A percentile compares a stretch with the other conserved stretches of the same genome.
Conservation (phyloP, 2,888 invertebrate species). For the Ormyrus labotus region DNA sequence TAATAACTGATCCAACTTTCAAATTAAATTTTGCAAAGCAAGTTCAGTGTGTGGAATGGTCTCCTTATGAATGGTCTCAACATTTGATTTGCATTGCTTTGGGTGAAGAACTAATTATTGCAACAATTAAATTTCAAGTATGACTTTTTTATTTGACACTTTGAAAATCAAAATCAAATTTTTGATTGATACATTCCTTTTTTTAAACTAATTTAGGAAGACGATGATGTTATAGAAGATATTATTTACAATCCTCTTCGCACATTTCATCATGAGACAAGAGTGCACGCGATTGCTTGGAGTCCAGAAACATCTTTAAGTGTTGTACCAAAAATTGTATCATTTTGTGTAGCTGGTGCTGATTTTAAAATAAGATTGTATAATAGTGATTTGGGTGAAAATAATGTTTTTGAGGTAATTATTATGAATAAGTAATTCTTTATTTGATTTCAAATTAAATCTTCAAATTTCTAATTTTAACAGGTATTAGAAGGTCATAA, state of each 20-base stretch:
- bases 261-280: conserved; percentile 78
- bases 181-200: conserved; percentile 31
- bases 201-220: conserved; percentile 74
- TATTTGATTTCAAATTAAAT: background rate
- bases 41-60: conserved; percentile 79
- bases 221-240: conserved; percentile 76
- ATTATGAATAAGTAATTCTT: conserved; percentile 15
- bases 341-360: conserved; percentile 78
- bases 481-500: conserved; percentile 81
- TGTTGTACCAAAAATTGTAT: conserved; percentile 78
- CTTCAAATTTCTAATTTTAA: conserved; percentile 38
- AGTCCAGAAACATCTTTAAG: conserved; percentile 81
- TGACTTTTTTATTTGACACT: conserved; percentile 15
- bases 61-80: conserved; percentile 82
- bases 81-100: conserved; percentile 81
- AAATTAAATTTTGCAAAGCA: conserved; percentile 77
- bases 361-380: conserved; percentile 79
- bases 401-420: conserved; percentile 76
- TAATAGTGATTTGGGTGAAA: conserved; percentile 78
- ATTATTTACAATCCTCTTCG: conserved; percentile 78
- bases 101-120: conserved; percentile 78
- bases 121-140: conserved; percentile 79
- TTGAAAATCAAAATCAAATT: background rate
- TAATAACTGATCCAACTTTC: conserved; percentile 73
- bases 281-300: conserved; percentile 79